Evolutionary conservation across 2,113 vertebrate species (phyloP).

Genomic region (Strigops habroptila): DNA sequence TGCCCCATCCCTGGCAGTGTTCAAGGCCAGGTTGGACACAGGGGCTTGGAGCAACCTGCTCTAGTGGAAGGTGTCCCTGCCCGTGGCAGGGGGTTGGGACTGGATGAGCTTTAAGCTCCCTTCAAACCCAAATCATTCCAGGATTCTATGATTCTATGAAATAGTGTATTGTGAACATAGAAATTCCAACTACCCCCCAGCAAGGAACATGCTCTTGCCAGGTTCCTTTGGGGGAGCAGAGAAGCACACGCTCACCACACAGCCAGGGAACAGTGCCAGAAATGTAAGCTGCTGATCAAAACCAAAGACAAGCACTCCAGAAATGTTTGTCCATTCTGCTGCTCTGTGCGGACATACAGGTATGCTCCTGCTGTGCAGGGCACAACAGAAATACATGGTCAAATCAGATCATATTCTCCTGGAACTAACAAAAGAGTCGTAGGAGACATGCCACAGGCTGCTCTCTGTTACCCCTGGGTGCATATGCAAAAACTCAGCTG

Average conservation of each 20-base stretch:
- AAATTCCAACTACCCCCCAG: not conserved
- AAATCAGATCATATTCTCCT: not conserved
- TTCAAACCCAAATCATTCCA: not conserved
- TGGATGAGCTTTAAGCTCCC: not conserved
- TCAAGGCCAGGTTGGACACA: not conserved
- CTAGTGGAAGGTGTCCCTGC: not conserved
- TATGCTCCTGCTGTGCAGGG: not conserved
- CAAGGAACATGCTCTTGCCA: fast-evolving
- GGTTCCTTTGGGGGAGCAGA: not conserved
- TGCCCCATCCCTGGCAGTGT: not conserved
- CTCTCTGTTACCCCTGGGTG: not conserved
- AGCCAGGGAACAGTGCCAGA: not conserved
- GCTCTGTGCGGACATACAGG: fast-evolving
- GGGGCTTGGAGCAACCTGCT: not conserved
- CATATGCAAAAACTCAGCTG: fast-evolving
- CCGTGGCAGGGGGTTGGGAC: fast-evolving
- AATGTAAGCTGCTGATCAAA: not conserved
- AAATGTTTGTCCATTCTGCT: not conserved
- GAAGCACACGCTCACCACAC: fast-evolving
- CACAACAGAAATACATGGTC: not conserved
- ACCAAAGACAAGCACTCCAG: fast-evolving
- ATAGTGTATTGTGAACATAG: not conserved
- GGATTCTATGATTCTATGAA: not conserved
- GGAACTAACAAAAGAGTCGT: not conserved
- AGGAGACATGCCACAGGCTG: not conserved